phyloP scores from a whole-genome alignment of 2,888 invertebrate species.

The Blera fallax region DNA sequence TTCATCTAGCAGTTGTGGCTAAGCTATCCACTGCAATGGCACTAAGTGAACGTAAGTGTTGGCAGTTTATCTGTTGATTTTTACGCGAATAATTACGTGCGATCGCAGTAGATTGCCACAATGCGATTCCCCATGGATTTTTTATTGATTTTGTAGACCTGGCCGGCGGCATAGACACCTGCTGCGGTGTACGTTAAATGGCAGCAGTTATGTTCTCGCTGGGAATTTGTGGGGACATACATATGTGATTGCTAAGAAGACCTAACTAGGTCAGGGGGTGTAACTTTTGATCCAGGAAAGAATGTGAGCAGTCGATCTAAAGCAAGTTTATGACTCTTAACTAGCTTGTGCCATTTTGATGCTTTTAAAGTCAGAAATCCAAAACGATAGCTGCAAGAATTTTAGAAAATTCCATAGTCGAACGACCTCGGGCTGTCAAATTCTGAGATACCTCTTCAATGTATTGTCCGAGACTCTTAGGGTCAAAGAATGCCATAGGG shows the following conservation, averaged over 20 bases:
- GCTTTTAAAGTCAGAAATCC: no score
- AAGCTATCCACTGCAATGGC: background rate
- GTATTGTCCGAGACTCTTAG: no score
- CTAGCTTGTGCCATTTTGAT: no score
- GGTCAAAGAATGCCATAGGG: background rate
- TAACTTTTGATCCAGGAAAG: slow-evolving; percentile 13
- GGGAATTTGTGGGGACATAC: background rate
- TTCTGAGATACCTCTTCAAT: no score
- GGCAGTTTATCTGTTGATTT: slow-evolving; percentile 49
- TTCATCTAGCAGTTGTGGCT: slow-evolving; percentile 3
- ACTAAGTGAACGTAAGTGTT: slow-evolving; percentile 33
- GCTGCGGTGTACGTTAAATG: slow-evolving; percentile 13
- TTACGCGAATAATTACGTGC: slow-evolving; percentile 44
- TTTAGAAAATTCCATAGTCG: background rate
- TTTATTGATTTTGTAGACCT: slow-evolving; percentile 36
- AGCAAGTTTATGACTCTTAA: no score
- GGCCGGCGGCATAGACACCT: slow-evolving; percentile 22
- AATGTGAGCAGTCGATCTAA: background rate
- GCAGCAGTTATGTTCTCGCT: background rate
- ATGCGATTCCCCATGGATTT: slow-evolving; percentile 25
- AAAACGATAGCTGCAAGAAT: no score
- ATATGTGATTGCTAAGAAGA: background rate
- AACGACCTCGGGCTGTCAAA: no score
- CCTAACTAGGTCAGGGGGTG: slow-evolving; percentile 5
- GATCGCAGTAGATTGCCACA: slow-evolving; percentile 9